phyloP scores from a whole-genome alignment of 2,888 invertebrate genomes.

The Cataglyphis rosenhaueri region DNA sequence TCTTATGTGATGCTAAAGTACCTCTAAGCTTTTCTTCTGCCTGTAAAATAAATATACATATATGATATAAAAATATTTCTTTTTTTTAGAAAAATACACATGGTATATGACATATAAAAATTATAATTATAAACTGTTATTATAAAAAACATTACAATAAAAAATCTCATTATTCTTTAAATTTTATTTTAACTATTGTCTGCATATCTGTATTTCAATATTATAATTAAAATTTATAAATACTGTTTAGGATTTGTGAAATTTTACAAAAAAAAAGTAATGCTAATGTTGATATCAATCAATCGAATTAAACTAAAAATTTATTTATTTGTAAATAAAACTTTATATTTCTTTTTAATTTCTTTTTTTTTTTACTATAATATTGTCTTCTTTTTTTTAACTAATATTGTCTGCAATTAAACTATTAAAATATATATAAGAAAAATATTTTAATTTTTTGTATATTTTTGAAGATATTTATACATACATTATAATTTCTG shows the following conservation, averaged over 20 bases:
- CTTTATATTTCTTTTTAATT: no score
- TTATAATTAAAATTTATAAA: neutral
- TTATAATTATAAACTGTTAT: neutral
- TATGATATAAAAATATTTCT: neutral
- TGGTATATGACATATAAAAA: neutral
- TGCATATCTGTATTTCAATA: neutral
- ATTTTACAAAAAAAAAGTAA: neutral
- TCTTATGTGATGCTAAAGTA: conserved; percentile 95
- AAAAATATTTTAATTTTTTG: neutral
- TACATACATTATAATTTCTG: neutral
- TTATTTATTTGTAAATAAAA: neutral
- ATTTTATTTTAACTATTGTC: neutral
- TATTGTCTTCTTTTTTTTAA: no score
- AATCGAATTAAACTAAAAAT: neutral
- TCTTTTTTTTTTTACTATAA: no score
- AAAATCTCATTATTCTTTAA: neutral
- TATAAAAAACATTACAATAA: neutral
- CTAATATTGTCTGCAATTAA: neutral
- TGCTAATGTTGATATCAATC: neutral
- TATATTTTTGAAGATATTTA: neutral
- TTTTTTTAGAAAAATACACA: neutral
- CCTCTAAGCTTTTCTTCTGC: conserved; percentile 96
- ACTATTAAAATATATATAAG: neutral
- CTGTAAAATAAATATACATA: conserved; percentile 82
- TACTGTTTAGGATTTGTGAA: neutral